Evolutionary conservation across 2,888 invertebrate species (phyloP).

Genomic region (Periphyllus acericola): DNA sequence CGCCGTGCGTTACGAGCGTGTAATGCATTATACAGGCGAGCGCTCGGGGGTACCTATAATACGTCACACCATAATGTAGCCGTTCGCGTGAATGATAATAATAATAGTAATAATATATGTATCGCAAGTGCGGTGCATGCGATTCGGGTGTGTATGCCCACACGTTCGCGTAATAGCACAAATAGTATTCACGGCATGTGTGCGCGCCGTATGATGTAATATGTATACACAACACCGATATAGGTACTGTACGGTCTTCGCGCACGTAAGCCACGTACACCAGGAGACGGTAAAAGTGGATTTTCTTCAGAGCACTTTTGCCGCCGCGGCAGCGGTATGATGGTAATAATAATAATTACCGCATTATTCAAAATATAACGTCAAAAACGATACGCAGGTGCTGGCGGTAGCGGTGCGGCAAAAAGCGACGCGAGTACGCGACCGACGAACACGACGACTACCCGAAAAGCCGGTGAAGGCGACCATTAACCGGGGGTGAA

Average conservation of each 20-base stretch:
- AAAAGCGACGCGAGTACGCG: conserved; percentile 9
- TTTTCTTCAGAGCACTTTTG: conserved; percentile 7
- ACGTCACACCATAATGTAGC: too few species aligned
- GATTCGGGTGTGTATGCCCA: background rate
- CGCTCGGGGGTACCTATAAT: too few species aligned
- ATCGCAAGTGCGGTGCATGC: background rate
- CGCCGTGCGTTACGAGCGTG: too few species aligned
- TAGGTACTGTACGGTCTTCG: background rate
- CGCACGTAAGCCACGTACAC: background rate
- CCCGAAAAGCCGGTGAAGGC: background rate
- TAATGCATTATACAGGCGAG: too few species aligned
- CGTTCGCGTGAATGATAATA: too few species aligned
- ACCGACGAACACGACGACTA: background rate
- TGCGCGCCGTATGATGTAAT: background rate
- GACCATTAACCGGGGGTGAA: conserved; percentile 35
- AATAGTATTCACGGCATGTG: background rate
- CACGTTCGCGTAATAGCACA: background rate
- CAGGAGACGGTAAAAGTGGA: background rate
- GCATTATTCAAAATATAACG: conserved; percentile 43
- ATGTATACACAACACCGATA: background rate
- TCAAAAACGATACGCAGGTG: conserved; percentile 47
- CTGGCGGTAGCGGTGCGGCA: background rate
- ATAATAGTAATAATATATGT: too few species aligned
- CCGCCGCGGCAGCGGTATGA: background rate
- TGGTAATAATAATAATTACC: conserved; percentile 14